Evolutionary conservation across 2,888 invertebrate species (phyloP).

Genomic region (Callinectes sapidus): DNA sequence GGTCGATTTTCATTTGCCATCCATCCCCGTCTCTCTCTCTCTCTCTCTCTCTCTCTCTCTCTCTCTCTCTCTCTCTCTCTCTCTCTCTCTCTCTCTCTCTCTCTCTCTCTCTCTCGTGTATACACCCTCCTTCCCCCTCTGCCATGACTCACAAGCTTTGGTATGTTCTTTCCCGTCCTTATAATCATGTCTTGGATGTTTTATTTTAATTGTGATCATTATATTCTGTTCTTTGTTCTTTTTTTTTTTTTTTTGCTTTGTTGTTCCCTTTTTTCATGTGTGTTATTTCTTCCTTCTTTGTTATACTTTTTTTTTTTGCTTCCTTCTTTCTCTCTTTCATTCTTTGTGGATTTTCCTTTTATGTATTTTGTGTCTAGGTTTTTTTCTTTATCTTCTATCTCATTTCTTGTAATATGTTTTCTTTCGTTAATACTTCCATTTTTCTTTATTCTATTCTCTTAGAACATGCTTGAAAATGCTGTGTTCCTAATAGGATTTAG

Average conservation of each 20-base stretch:
- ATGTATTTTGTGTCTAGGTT: neutral
- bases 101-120: neutral
- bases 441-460: neutral
- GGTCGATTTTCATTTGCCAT: no score
- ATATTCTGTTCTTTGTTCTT: neutral
- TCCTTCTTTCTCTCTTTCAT: neutral
- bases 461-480: no score
- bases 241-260: neutral
- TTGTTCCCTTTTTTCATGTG: neutral
- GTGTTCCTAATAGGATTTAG: no score
- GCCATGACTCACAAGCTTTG: neutral
- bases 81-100: conserved; percentile 33
- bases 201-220: neutral
- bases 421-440: neutral
- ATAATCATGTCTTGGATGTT: neutral
- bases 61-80: conserved; percentile 43
- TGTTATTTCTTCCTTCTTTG: neutral
- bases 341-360: neutral
- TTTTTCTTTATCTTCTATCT: neutral
- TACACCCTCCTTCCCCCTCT: neutral
- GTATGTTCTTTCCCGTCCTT: neutral
- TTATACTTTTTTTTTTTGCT: neutral
- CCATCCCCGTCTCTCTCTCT: conserved; percentile 32
- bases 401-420: neutral
- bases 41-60: conserved; percentile 41